phyloP scores from a whole-genome alignment of 1,140 invertebrate genomes.

The Drosophila pruinosa region DNA sequence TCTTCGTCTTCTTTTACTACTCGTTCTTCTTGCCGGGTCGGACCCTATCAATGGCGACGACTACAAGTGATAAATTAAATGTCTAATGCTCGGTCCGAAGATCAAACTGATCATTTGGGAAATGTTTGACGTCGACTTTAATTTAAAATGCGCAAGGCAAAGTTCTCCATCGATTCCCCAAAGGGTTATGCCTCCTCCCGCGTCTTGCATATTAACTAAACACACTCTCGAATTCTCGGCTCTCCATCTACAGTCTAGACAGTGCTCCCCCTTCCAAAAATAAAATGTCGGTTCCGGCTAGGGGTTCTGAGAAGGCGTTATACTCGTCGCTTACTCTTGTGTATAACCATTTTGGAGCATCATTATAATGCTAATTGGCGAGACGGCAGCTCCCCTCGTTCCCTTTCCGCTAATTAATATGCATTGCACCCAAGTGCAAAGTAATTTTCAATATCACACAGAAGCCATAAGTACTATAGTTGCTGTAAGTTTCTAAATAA shows the following conservation, averaged over 20 bases:
- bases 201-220: slow-evolving; percentile 58
- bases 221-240: slow-evolving; percentile 5
- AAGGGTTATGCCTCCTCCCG: slow-evolving; percentile 24
- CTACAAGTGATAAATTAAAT: slow-evolving; percentile 67
- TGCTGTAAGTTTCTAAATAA: slow-evolving; percentile 28
- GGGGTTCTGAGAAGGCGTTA: background rate
- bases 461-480: background rate
- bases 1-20: background rate
- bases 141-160: slow-evolving; percentile 64
- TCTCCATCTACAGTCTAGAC: slow-evolving; percentile 12
- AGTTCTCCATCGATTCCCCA: slow-evolving; percentile 23
- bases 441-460: slow-evolving; percentile 37
- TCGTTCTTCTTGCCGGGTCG: background rate
- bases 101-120: slow-evolving; percentile 31
- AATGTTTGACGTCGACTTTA: slow-evolving; percentile 27
- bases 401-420: slow-evolving; percentile 66
- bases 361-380: slow-evolving; percentile 57
- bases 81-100: slow-evolving; percentile 52
- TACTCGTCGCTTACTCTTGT: slow-evolving; percentile 3
- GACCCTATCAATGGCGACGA: slow-evolving; percentile 6
- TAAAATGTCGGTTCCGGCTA: background rate
- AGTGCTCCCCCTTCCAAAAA: background rate
- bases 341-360: slow-evolving; percentile 5
- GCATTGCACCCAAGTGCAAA: slow-evolving; percentile 32
- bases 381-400: background rate